Conservation (phyloP, 2,797 vertebrate genomes). For the Mycteria americana region DNA sequence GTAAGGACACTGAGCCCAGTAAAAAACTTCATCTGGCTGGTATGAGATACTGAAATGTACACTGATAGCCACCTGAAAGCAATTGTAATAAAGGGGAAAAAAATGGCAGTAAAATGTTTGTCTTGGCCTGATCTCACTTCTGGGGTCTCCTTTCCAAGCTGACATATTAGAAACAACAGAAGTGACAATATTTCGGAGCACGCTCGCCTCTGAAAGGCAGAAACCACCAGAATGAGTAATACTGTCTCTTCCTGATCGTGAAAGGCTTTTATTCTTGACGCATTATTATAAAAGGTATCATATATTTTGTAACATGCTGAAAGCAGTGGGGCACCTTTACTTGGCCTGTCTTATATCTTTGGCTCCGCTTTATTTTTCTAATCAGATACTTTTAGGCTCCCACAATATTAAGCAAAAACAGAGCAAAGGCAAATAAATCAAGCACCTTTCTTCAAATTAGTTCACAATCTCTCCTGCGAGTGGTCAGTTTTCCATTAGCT, state of each 20-base stretch:
- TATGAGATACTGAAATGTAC: slow-evolving; percentile 8
- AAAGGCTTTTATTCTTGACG: background rate
- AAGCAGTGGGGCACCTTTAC: background rate
- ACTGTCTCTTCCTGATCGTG: background rate
- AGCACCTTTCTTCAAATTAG: background rate
- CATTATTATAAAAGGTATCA: background rate
- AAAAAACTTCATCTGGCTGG: background rate
- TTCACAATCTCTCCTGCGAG: background rate
- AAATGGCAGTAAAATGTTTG: background rate
- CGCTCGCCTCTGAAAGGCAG: background rate
- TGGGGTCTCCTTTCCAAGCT: background rate
- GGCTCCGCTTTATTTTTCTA: background rate
- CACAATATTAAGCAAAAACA: background rate
- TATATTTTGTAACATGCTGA: background rate
- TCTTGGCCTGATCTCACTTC: background rate
- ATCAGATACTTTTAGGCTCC: background rate
- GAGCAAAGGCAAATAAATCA: background rate
- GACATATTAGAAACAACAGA: slow-evolving; percentile 13
- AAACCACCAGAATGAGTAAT: background rate
- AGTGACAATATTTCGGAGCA: background rate
- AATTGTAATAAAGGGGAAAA: background rate
- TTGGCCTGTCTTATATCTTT: background rate
- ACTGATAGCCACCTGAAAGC: background rate
- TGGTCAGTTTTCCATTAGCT: background rate
- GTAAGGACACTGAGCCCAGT: background rate